Base-by-base conservation (phyloP, 2,797 vertebrate genomes). In the Muraenolepis orangiensis region DNA sequence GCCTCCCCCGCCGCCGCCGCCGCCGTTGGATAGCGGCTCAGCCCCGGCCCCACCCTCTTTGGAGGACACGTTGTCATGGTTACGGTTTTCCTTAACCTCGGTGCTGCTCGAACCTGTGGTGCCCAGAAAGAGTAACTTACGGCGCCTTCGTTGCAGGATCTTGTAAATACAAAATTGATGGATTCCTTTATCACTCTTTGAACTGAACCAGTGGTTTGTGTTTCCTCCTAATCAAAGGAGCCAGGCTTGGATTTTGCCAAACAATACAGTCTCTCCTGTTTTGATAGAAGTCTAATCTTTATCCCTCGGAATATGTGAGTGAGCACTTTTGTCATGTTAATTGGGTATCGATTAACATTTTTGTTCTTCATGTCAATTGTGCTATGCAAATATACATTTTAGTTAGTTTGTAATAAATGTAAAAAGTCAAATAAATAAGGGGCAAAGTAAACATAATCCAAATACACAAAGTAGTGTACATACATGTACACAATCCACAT, bases 91-190 rank as follows among this genome's bases (percentile, higher is more conserved):
- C 93, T 99, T 98, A 93, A 97, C 95, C 76, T 99, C 97, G 34
- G 96, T 94, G 95, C 96, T 97, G 97, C 96, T 96, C 68, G 95
- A 96, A 99, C 97, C 98, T 99, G 97, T 79, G 95, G 94, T 98
- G 97, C 97, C 98, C 98, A 98, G 96, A 99, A 98, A 98, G 97
- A 99, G 98, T 97, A 98, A 98, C 98, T 99, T 97, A 98, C 97
- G 98, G 96, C 93, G 97, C 96, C 98, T 98, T 98, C 95, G 96
- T 95, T 97, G 97, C 95, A 98, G 98, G 97, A 98, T 92, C 98
- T 98, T 99, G 98, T 98, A 99, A 99, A 99, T 98, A 96, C 92
- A 99, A 98, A 99, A 98, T 98, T 98, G 97, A 98, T 95, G 10
- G 95, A 96, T 98, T 97, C 97, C 96, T 97, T 97, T 94, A 96